Evolutionary conservation across 2,113 vertebrate species (phyloP), one percentile per base, ranked within the genome.

Genomic region (Hippocampus zosterae): DNA sequence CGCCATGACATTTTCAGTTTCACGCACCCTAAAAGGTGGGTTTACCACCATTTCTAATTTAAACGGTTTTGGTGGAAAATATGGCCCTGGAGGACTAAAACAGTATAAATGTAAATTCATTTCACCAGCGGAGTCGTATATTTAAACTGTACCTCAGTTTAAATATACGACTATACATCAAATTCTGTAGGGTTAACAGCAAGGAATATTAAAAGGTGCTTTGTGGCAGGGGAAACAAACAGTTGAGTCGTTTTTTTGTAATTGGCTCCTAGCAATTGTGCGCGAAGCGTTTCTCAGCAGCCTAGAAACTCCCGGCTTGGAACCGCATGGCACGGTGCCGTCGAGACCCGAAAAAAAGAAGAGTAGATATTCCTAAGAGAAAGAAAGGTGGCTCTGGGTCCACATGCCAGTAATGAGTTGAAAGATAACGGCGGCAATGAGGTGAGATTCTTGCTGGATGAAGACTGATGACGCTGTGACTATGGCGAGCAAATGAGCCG

Each of bases 401-500:
- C 3, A 65, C 41, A 44, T 8, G 40, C 23, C 62, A 65, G 6
- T 59, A 29, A 59, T 59, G 56, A 59, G n/a, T 46, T 65, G 42
- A 65, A 46, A 15, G 63, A 65, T 25, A 60, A 60, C 27, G 27
- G 57, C 57, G 27, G 27, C 27, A 27, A 9, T 33, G 57, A 19
- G 63, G 63, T 10, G 23, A 15, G n/a, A 13, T 27, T 12, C 41
- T 23, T 46, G 63, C 63, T 46, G 41, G 21, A 46, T 64, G 5
- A 64, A 64, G 61, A 64, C 40, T 25, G 62, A 64, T 46, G 63
- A 65, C 41, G n/a, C 23, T 27, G n/a, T 46, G 42, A 65, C 63
- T 65, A 46, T 65, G 63, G 63, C 23, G 23, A 25, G 63, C 63
- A 65, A 65, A 65, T 46, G 42, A 46, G 42, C 23, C 62, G 42